Evolutionary conservation across 2,797 vertebrate species (phyloP).

Genomic region (Cirrhinus molitorella): DNA sequence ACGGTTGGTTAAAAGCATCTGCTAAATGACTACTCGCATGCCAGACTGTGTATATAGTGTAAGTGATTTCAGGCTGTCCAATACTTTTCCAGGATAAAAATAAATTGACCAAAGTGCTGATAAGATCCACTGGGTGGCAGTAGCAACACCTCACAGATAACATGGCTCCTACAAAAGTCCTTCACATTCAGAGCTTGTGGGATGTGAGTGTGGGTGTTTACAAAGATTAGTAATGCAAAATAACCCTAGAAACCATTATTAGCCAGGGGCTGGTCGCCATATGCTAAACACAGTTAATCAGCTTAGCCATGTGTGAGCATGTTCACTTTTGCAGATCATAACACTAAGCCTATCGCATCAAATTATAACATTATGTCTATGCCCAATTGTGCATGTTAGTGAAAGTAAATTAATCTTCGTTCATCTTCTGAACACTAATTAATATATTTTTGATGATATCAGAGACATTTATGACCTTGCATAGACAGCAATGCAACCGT

Average conservation of each 20-base stretch:
- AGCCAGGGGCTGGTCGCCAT: not conserved
- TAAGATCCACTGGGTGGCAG: constrained; percentile 5
- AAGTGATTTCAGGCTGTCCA: not conserved
- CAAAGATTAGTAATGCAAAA: not conserved
- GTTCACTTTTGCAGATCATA: not conserved
- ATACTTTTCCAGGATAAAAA: not conserved
- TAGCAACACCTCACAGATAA: not conserved
- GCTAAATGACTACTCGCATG: not conserved
- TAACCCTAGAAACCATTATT: constrained; percentile 7
- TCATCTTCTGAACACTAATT: too few species aligned
- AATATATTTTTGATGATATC: too few species aligned
- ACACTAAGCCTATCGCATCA: not conserved
- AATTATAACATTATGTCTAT: not conserved
- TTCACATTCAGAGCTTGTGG: not conserved
- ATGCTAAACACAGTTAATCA: not conserved
- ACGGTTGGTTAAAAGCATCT: constrained; percentile 12
- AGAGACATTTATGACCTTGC: too few species aligned
- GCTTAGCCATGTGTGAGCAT: not conserved
- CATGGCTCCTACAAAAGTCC: not conserved
- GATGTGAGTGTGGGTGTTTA: constrained; percentile 16
- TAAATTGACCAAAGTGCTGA: not conserved
- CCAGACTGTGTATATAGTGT: not conserved
- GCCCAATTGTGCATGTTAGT: not conserved
- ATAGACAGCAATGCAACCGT: too few species aligned
- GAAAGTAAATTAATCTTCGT: not conserved